Evolutionary conservation across 2,113 vertebrate species (phyloP).

Genomic region (Antechinus flavipes): DNA sequence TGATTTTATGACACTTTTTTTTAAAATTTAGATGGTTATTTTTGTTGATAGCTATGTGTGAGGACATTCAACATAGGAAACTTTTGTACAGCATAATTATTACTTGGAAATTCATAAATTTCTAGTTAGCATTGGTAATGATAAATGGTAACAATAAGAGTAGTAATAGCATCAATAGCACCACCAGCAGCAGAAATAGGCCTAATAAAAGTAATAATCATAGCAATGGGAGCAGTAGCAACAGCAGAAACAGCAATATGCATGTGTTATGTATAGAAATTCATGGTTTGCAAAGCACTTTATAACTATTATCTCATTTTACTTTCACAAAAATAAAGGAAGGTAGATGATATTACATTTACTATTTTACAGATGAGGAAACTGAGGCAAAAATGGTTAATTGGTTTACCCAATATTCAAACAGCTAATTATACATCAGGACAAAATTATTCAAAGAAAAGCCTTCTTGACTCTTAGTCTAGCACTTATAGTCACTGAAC

Average conservation of each 20-base stretch:
- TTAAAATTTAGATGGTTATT: not conserved
- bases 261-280: not conserved
- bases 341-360: not conserved
- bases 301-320: not conserved
- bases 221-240: not conserved
- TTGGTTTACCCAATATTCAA: no score
- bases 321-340: not conserved
- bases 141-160: not conserved
- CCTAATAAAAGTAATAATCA: no score
- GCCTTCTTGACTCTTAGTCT: not conserved
- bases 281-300: not conserved
- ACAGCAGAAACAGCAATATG: no score
- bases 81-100: not conserved
- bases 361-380: not conserved
- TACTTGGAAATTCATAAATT: not conserved
- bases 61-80: not conserved
- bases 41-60: not conserved
- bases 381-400: not conserved
- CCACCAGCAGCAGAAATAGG: no score
- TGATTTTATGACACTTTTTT: not conserved
- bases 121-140: not conserved
- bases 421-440: not conserved
- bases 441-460: not conserved
- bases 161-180: no score
- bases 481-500: not conserved